Percentiles rank a stretch among this genome's conserved stretches.
phyloP scores from a whole-genome alignment of 2,888 invertebrate genomes.

The Pilophorus perplexus region DNA sequence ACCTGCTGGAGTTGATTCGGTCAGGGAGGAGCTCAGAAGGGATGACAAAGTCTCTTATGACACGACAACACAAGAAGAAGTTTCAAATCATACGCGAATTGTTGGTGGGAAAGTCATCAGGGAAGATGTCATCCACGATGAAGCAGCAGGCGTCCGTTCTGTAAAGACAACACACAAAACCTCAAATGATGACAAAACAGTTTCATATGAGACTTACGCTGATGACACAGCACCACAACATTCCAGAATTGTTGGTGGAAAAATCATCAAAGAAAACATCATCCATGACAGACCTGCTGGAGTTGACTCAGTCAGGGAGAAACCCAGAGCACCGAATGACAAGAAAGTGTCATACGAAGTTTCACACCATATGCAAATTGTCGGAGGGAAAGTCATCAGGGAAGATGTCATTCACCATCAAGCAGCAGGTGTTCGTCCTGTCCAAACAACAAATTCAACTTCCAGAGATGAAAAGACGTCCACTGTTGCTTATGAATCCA shows the following conservation, averaged over 20 bases:
- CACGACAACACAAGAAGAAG: not conserved
- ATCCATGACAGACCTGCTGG: conserved; percentile 4
- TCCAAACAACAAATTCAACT: too few species aligned
- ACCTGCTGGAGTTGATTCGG: not conserved
- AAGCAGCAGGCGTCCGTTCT: not conserved
- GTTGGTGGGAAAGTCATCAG: conserved; percentile 12
- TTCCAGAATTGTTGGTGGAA: conserved; percentile 46
- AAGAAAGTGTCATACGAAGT: too few species aligned
- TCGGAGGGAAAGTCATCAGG: conserved; percentile 14
- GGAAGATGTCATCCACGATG: not conserved
- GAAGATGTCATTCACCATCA: not conserved
- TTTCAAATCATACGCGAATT: not conserved
- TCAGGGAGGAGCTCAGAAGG: not conserved
- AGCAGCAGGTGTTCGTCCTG: conserved; percentile 15
- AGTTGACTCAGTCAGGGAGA: too few species aligned
- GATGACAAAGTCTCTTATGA: too few species aligned
- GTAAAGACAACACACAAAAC: not conserved
- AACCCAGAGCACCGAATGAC: too few species aligned
- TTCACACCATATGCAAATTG: not conserved
- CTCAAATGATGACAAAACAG: not conserved
- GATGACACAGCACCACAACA: not conserved
- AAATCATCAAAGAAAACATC: conserved; percentile 33
- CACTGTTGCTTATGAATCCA: too few species aligned
- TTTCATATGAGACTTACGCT: not conserved
- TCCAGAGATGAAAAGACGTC: too few species aligned